These are phyloP conservation scores for Eutrigla gurnardus DNA, from an alignment of 2,797 vertebrate species.

Conservation along the genomic window DNA sequence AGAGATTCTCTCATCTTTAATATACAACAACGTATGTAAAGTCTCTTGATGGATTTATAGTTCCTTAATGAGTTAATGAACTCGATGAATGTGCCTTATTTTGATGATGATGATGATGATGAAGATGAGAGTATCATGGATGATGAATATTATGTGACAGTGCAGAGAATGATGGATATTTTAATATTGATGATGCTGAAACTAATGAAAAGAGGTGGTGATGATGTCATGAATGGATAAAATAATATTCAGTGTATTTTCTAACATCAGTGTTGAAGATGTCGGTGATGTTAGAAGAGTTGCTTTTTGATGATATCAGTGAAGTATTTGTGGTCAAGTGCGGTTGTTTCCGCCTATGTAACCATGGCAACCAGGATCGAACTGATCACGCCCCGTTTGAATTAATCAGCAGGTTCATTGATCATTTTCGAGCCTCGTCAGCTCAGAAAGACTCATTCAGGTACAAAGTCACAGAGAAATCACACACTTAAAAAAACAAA, in stretches of 20 bases:
- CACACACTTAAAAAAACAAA: background rate
- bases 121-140: background rate
- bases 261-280: background rate
- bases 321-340: background rate
- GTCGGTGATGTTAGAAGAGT: background rate
- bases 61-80: background rate
- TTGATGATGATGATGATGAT: constrained; percentile 1
- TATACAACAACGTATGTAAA: background rate
- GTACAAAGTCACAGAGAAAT: background rate
- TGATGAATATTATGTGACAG: background rate
- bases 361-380: background rate
- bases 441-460: background rate
- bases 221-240: background rate
- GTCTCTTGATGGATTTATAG: background rate
- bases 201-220: background rate
- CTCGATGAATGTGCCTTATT: background rate
- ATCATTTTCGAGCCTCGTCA: background rate
- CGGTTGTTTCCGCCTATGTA: background rate
- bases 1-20: background rate
- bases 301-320: too few species aligned
- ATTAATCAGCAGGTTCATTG: background rate
- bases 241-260: background rate
- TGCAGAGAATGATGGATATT: background rate
- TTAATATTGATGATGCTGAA: background rate
- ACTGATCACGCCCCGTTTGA: background rate